Evolutionary conservation across 2,113 vertebrate species (phyloP).

Genomic region (Plestiodon gilberti): DNA sequence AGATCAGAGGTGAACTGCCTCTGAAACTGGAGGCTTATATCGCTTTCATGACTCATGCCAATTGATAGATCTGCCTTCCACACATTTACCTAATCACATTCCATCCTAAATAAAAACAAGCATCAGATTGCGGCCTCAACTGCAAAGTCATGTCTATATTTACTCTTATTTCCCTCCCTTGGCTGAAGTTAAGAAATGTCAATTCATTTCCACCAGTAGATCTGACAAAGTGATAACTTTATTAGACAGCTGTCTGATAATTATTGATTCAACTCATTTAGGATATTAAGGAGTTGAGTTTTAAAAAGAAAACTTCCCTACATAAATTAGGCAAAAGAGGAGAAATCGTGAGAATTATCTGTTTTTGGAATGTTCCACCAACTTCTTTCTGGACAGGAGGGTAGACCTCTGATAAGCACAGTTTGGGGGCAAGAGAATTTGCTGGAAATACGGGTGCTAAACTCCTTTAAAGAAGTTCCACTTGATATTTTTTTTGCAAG

Average conservation of each 20-base stretch:
- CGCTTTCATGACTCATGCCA: too few relatives aligned
- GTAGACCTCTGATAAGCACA: slow-evolving; percentile 17
- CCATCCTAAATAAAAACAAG: too few relatives aligned
- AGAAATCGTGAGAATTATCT: neutral
- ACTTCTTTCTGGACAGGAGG: slow-evolving; percentile 10
- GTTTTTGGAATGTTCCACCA: slow-evolving; percentile 13
- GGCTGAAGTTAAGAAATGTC: neutral
- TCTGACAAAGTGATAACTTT: neutral
- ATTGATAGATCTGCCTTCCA: too few relatives aligned
- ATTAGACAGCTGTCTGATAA: neutral
- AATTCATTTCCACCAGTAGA: neutral
- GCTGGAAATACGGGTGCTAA: slow-evolving; percentile 32
- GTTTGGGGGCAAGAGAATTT: slow-evolving; percentile 17
- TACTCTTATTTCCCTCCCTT: neutral
- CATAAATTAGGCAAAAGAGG: neutral
- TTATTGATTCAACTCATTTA: neutral
- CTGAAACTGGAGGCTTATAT: too few relatives aligned
- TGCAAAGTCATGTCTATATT: neutral
- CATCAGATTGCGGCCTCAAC: neutral
- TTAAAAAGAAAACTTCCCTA: neutral
- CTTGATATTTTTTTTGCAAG: slow-evolving; percentile 55
- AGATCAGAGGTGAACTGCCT: too few relatives aligned
- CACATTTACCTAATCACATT: too few relatives aligned
- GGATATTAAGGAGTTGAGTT: neutral
- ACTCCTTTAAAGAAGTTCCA: slow-evolving; percentile 44